Base-by-base conservation (phyloP, 2,797 vertebrate species). In the Yasuhikotakia modesta region DNA sequence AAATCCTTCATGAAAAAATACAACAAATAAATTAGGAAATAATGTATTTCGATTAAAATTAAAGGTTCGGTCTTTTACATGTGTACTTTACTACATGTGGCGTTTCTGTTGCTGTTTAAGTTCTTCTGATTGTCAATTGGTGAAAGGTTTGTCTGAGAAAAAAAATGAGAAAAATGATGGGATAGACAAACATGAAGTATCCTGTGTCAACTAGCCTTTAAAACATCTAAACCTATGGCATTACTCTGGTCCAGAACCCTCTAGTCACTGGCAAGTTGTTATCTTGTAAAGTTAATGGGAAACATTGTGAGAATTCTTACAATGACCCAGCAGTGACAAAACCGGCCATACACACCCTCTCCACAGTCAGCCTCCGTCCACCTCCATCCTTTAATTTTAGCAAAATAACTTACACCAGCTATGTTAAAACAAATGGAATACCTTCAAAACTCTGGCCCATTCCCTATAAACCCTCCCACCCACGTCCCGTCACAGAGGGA, bases 231-330 rank as follows among this genome's bases (percentile, higher is more conserved):
- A 85, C 77, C 60, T 71, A 46, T 78, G 85, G 88, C 80, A 85
- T 88, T 87, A 88, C 88, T 91, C 86, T 89, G 90, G 89, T 93
- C 89, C 92, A 91, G 91, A 92, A 88, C 89, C 87, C 86, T 90
- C 88, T 91, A 90, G 88, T 88, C 84, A 85, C 89, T 88, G 85
- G 86, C 89, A 89, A 55, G 64, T 55, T 24, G 63, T 27, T 50
- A 8, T 32, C 21, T 14, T 50, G 58, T n/a, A 52, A 52, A 72
- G 58, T 46, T 76, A 43, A 80, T 61, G 66, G 71, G 58, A 78
- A 70, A 27, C 70, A 52, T 52, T 19, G 11, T 53, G 17, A 75
- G 58, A 64, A 70, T 24, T 70, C 45, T 19, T 67, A 22, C 75
- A 63, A 67, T 71, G 73, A 75, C 79, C 78, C n/a, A 27, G 21